Base-by-base conservation (phyloP, 2,888 invertebrate genomes). In the Euplexia lucipara region DNA sequence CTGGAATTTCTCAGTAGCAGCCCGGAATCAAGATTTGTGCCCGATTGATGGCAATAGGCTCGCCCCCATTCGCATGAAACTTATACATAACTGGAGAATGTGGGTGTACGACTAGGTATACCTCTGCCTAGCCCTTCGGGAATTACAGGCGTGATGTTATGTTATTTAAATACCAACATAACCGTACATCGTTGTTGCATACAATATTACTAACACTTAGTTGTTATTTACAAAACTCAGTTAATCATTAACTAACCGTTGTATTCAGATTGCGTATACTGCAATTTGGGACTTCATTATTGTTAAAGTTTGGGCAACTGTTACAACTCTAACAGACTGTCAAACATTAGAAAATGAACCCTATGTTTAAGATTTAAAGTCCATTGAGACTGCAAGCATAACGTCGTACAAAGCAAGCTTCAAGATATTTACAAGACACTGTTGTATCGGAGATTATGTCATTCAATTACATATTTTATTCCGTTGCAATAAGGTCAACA, bases 261-360 rank as follows among this genome's bases (percentile, higher is more conserved):
- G 70, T 67, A 79, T 73, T 73, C 66, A 68, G 60, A 79, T 71
- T 66, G 65, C 72, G 73, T 75, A 64, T 60, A 70, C 70, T 83
- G 80, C 82, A 82, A 79, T 82, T 83, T 80, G 80, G 70, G 71
- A 78, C 81, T 86, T 83, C 82, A 84, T 86, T 86, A 85, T 83
- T 82, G 77, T 66, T 62, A 65, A 79, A 79, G 77, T 79, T 78
- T 45, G 44, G 47, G 32, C 51, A 37, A 52, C 45, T 51, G 10
- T 35, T 48, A 12, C 57, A 52, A 48, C 16, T n/a, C 22, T 35
- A 74, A 34, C 3, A 26, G 14, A 20, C 22, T 9, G 3, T 14
- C 1, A 22, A 32, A 47, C 37, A 59, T 6, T 7, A 1, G 3
- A 79, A 20, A 59, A 32, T 8, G 9, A 34, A 7, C 39, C 8